Evolutionary conservation across 2,888 invertebrate species (phyloP), one percentile per base, ranked within the genome.

Genomic region (Sarcophaga carnaria): DNA sequence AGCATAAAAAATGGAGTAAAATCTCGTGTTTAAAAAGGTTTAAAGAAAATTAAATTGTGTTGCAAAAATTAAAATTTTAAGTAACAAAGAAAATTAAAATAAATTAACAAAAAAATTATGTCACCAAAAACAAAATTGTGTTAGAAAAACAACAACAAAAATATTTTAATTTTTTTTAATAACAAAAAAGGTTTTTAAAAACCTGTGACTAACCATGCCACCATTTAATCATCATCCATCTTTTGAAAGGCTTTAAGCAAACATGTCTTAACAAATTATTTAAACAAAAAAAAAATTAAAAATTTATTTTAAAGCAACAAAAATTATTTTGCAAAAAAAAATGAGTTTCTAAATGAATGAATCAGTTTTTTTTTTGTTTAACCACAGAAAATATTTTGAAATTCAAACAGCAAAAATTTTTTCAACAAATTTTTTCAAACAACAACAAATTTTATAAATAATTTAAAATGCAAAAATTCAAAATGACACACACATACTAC

Each of bases 401-500:
- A 77, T 63, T 63, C 69, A 80, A 37, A 75, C 54, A 67, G 17
- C 63, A 62, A 80, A 86, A 63, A 75, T 71, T 62, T 71, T 70
- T 71, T 60, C 70, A 69, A 76, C 37, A 47, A 17, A 20, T 20
- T 20, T 20, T 20, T 20, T 20, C 20, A 20, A 59, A 80, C 64
- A 79, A 25, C 27, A 37, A 37, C 10, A 37, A 10, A 37, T 37
- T 8, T 37, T 37, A 37, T 14, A 60, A 78, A 79, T 27, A 82
- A 64, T 20, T 72, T 74, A 37, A 83, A 49, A 75, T 83, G 74
- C 72, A 83, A 83, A 86, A 74, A 80, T 37, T 20, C 6, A 64
- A 62, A 72, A 59, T 70, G 22, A 49, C 14, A 10, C 20, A 45
- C 27, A 77, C 71, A 45, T 62, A n/a, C 20, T 62, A n/a, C 20